Evolutionary conservation across 1,140 invertebrate genomes (phyloP), one percentile per base, ranked within the genome.

Genomic region (Drosophila prosaltans): DNA sequence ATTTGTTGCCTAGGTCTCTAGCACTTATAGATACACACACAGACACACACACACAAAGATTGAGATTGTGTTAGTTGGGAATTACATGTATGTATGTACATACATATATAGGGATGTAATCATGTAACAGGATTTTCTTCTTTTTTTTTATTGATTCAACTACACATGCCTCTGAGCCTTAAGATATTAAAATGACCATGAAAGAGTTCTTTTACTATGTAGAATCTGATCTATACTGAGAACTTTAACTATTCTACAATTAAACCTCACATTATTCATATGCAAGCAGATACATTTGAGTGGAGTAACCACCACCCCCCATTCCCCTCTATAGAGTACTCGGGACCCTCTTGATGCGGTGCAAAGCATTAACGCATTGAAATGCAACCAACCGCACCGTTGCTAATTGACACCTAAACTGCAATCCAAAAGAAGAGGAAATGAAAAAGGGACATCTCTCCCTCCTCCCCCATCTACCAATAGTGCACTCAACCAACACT

Each of bases 401-500:
- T 72, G 73, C 83, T 89, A 89, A 89, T 89, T 89, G 84, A 90
- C 84, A 89, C 84, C 78, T 90, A 89, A 89, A 84, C 71, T 78
- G 72, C 75, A 89, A 89, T 89, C 74, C 75, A 88, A 72, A 79
- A 70, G 16, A 16, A 16, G 16, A 16, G 16, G 16, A 16, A 16
- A 16, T 16, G 16, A 16, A 16, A 16, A 16, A 16, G 16, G 16
- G 16, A 16, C 16, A 16, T 30, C 28, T 4, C 28, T 4, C 28
- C 2, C 28, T 30, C 28, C 28, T 4, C 28, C 2, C 28, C 28
- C 4, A 30, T 30, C 28, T 3, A 2, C 2, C 28, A 36, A 36
- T 36, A 36, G 6, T 36, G 32, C 32, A 36, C 32, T 6, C 32
- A 36, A 6, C 3, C 32, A 36, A 36, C 32, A 36, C 32, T 30